Evolutionary conservation across 2,888 invertebrate genomes (phyloP).

Genomic region (Phania funesta): DNA sequence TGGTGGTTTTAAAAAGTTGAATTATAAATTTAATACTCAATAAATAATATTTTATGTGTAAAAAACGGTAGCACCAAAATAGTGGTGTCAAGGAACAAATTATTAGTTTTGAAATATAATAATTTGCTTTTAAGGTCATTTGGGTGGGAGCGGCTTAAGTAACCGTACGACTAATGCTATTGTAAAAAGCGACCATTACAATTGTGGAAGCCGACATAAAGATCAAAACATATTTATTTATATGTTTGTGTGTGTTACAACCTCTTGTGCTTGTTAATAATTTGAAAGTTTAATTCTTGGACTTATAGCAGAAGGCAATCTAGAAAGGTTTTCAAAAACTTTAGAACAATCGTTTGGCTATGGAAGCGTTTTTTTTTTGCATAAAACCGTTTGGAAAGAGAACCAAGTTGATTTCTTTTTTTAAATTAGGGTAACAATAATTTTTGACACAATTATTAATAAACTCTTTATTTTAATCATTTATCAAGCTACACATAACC

Average conservation of each 20-base stretch:
- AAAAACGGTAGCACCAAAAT: conserved; percentile 35
- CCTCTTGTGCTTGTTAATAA: not conserved
- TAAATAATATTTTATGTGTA: too few relatives aligned
- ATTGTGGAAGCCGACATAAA: not conserved
- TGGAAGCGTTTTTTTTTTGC: not conserved
- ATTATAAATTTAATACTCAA: conserved; percentile 27
- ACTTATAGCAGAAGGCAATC: not conserved
- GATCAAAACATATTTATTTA: not conserved
- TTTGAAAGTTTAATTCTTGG: conserved; percentile 30
- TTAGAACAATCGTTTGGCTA: too few relatives aligned
- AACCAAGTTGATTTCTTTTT: too few relatives aligned
- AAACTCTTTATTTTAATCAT: too few relatives aligned
- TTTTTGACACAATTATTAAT: too few relatives aligned
- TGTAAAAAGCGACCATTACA: not conserved
- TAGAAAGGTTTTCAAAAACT: not conserved
- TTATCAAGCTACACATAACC: too few relatives aligned
- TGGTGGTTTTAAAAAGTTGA: not conserved
- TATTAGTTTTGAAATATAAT: conserved; percentile 30
- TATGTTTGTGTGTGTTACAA: not conserved
- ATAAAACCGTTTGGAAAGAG: too few relatives aligned
- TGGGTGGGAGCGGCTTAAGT: conserved; percentile 56
- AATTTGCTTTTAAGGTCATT: conserved; percentile 52
- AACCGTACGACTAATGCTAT: not conserved
- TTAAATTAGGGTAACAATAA: too few relatives aligned
- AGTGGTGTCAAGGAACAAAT: conserved; percentile 46